Percentiles rank a stretch among this genome's conserved stretches.
Conservation (phyloP, 1,140 invertebrate species). For the Nixonia krombeini region DNA sequence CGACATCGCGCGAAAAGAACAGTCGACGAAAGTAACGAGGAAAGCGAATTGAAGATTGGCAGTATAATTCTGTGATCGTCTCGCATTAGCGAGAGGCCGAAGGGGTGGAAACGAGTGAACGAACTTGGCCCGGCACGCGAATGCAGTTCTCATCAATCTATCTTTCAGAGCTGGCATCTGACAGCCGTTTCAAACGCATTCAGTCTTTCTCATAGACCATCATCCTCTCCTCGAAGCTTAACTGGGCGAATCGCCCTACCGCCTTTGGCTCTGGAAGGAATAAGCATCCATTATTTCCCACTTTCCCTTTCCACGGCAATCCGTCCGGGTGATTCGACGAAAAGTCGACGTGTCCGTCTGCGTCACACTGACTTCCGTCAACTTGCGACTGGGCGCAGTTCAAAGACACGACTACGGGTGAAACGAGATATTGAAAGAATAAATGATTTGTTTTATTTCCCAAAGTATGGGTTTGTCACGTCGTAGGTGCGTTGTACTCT, state of each 20-base stretch:
- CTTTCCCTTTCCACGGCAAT: slow-evolving; percentile 39
- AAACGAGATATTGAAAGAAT: no score
- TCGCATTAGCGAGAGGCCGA: slow-evolving; percentile 41
- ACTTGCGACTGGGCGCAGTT: neutral
- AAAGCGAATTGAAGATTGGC: slow-evolving; percentile 25
- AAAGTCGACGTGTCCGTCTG: slow-evolving; percentile 45
- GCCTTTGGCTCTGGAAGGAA: slow-evolving; percentile 26
- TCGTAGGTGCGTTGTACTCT: no score
- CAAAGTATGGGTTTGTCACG: no score
- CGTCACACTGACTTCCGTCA: slow-evolving; percentile 3
- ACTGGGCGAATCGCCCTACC: neutral
- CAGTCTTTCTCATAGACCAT: slow-evolving; percentile 43
- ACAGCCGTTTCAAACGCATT: slow-evolving; percentile 64
- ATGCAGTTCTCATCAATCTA: slow-evolving; percentile 62
- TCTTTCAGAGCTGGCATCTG: slow-evolving; percentile 59
- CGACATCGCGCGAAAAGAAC: neutral
- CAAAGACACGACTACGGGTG: neutral
- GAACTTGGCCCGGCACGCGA: slow-evolving; percentile 57
- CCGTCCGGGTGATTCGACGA: slow-evolving; percentile 47
- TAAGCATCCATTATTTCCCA: slow-evolving; percentile 38
- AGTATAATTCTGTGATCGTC: slow-evolving; percentile 57
- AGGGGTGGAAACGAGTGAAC: slow-evolving; percentile 52
- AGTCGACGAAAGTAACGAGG: slow-evolving; percentile 18
- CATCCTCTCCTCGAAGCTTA: slow-evolving; percentile 22
- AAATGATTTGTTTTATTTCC: no score